phyloP scores from a whole-genome alignment of 2,797 vertebrate genomes.

The Rhincodon typus region DNA sequence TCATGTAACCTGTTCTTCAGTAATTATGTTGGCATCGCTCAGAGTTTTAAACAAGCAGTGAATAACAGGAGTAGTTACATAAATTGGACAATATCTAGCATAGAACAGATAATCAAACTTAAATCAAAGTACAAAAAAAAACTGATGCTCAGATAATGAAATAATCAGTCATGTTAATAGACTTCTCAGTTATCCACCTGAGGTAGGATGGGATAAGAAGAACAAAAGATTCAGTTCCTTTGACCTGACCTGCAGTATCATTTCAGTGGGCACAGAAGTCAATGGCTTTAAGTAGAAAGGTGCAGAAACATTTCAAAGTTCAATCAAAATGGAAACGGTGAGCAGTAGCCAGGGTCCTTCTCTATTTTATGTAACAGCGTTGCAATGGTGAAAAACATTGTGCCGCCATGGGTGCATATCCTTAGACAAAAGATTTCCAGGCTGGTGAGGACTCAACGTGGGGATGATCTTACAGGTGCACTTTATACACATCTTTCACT shows the following conservation, averaged over 20 bases:
- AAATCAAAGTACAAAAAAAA: constrained; percentile 1
- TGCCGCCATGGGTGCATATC: neutral
- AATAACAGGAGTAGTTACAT: neutral
- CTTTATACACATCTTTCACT: neutral
- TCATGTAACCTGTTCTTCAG: neutral
- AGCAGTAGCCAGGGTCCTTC: constrained; percentile 34
- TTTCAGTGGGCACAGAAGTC: constrained; percentile 9
- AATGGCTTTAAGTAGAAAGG: neutral
- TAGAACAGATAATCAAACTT: constrained; percentile 1
- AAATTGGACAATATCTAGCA: neutral
- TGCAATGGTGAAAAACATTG: neutral
- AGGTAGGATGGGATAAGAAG: constrained; percentile 12
- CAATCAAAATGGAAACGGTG: neutral
- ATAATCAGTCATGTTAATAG: neutral
- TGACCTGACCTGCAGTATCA: constrained; percentile 33
- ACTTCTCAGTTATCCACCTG: constrained; percentile 11
- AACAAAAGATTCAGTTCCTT: constrained; percentile 24
- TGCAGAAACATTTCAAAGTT: constrained; percentile 21
- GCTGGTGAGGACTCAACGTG: neutral
- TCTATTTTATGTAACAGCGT: neutral
- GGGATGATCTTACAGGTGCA: neutral
- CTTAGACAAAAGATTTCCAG: neutral
- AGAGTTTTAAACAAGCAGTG: neutral
- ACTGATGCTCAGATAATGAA: neutral
- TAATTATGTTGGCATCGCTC: neutral